Evolutionary conservation across 1,140 invertebrate genomes (phyloP).

Genomic region (Globodera ellingtonae): DNA sequence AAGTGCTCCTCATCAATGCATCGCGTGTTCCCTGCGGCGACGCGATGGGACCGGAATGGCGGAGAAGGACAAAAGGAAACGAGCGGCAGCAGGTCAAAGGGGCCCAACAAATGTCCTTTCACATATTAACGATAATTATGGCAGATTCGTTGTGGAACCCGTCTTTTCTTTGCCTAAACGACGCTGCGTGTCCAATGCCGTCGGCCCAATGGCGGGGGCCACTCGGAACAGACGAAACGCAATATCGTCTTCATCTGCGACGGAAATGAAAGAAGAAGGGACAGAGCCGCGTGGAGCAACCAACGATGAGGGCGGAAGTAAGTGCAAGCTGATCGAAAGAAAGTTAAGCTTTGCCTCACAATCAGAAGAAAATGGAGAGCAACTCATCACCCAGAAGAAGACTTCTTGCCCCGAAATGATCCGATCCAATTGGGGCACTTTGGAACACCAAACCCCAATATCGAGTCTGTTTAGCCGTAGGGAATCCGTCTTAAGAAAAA

Average conservation of each 20-base stretch:
- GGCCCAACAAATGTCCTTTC: too few species aligned
- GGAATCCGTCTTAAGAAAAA: background rate
- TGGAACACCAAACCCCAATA: constrained; percentile 44
- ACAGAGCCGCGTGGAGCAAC: background rate
- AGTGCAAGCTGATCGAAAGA: background rate
- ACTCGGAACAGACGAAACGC: constrained; percentile 32
- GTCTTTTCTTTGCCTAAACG: constrained; percentile 14
- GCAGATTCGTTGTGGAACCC: constrained; percentile 36
- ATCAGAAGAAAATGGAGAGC: background rate
- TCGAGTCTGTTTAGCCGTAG: constrained; percentile 33
- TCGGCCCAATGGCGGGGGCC: constrained; percentile 5
- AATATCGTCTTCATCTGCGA: constrained; percentile 22
- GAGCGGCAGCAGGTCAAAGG: constrained; percentile 2
- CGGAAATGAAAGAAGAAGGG: background rate
- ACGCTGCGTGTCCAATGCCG: background rate
- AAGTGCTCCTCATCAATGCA: background rate
- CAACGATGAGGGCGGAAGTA: background rate
- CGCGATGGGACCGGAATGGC: background rate
- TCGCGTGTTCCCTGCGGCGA: too few species aligned
- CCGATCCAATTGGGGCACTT: constrained; percentile 18
- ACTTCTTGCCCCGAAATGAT: constrained; percentile 30
- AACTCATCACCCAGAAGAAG: background rate
- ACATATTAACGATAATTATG: background rate
- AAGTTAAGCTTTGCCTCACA: background rate
- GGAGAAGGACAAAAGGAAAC: background rate